Evolutionary conservation across 2,113 vertebrate species (phyloP).

Genomic region (Tinamus guttatus): DNA sequence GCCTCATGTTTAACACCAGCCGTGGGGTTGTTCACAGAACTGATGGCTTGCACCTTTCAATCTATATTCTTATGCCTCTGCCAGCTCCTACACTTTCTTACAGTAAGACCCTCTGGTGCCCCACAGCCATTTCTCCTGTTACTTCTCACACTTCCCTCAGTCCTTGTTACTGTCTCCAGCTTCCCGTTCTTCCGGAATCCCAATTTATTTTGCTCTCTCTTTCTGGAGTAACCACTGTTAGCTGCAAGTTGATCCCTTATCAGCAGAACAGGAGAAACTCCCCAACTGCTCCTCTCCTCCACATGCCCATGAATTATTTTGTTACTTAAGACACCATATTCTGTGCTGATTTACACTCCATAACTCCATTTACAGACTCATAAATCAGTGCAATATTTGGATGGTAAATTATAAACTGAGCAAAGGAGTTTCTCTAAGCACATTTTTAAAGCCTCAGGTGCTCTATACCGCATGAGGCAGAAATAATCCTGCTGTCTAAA

Average conservation of each 20-base stretch:
- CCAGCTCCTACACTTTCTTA: neutral
- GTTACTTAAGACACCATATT: neutral
- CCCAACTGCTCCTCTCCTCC: neutral
- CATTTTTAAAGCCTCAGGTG: neutral
- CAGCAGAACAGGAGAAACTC: neutral
- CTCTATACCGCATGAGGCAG: neutral
- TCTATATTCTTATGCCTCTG: neutral
- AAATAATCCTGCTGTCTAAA: neutral
- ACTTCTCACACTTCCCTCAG: neutral
- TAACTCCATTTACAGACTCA: neutral
- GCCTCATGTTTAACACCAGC: neutral
- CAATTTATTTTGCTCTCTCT: neutral
- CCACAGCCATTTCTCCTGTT: neutral
- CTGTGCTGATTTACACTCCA: neutral
- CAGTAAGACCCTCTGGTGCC: neutral
- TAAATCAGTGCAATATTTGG: neutral
- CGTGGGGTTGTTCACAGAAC: neutral
- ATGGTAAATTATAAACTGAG: neutral
- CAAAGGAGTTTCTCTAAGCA: neutral
- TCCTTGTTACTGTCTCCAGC: neutral
- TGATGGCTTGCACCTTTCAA: neutral
- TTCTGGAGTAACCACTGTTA: neutral
- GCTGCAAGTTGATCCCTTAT: neutral
- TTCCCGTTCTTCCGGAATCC: neutral
- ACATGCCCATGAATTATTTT: neutral